These are phyloP conservation scores for Notodonta ziczac DNA, from an alignment of 2,888 invertebrate genomes.

Conservation along the genomic window DNA sequence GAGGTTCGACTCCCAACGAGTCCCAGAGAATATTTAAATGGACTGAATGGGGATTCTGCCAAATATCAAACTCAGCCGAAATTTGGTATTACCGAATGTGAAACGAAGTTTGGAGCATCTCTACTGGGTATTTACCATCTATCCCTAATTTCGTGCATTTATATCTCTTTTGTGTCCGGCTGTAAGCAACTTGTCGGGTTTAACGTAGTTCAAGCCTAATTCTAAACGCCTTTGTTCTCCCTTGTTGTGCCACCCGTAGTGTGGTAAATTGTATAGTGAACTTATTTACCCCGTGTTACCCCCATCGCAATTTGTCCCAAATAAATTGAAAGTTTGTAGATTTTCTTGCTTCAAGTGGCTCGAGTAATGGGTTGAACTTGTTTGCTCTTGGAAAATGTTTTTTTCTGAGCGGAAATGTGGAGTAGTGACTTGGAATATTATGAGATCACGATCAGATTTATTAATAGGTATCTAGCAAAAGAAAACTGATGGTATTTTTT, in stretches of 20 bases:
- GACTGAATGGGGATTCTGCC: no score
- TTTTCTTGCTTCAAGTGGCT: slow-evolving; percentile 17
- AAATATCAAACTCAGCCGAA: no score
- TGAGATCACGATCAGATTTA: no score
- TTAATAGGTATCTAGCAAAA: no score
- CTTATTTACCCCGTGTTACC: slow-evolving; percentile 17
- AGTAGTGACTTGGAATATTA: no score
- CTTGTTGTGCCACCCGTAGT: neutral
- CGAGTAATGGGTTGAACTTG: slow-evolving; percentile 17
- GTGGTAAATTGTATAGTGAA: slow-evolving; percentile 9
- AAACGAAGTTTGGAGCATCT: no score
- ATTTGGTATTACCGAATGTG: no score
- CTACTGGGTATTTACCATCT: neutral
- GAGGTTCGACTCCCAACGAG: no score
- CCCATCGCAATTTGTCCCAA: slow-evolving; percentile 20
- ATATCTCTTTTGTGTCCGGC: neutral
- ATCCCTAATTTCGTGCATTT: neutral
- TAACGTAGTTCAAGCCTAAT: slow-evolving; percentile 17
- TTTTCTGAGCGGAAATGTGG: neutral
- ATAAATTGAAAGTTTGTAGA: slow-evolving; percentile 29
- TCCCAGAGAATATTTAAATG: no score
- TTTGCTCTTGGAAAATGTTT: slow-evolving; percentile 21
- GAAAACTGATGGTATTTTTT: no score
- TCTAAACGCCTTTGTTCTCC: slow-evolving; percentile 17
- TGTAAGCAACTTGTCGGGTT: neutral